Evolutionary conservation across 2,797 vertebrate species (phyloP), one percentile per base, ranked within the genome.

Genomic region (Lateolabrax maculatus): DNA sequence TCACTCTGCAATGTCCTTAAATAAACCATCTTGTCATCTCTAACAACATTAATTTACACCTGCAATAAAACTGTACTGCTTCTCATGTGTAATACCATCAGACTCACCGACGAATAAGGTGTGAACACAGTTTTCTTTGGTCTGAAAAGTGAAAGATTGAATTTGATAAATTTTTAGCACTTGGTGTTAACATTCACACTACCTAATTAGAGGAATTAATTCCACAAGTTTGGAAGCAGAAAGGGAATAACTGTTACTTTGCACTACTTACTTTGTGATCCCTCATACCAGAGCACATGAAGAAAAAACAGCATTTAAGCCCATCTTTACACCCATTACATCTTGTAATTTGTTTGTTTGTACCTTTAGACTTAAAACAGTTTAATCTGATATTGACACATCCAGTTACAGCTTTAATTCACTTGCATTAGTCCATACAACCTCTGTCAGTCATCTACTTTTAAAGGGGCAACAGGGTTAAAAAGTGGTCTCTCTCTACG

Each of bases 401-500:
- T 71, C 5, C 19, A 76, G 41, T 72, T 60, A 6, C 36, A 75
- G 15, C 41, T 70, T 57, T 12, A 55, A 68, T 62, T 71, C 11
- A 25, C n/a, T 51, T 56, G 9, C 6, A 49, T 48, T 10, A 36
- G 27, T 71, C 48, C 36, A 37, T 21, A 37, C 34, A 21, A 0
- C 29, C 15, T 3, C 0, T 37, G 46, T 94, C 89, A 99, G 58
- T 97, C 95, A 29, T 98, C 95, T 16, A 5, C 77, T 63, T 56
- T 93, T 80, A 97, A 75, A 69, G 97, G 97, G 37, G 97, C 97
- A 6, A 98, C 97, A 1, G 98, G 98, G 91, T 99, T 99, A 95
- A 98, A 99, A 37, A 97, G 78, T 0, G 98, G 98, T 52, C 98
- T 95, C 85, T 96, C 94, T 78, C 90, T 94, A 64, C 95, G 95